Evolutionary conservation across 2,888 invertebrate genomes (phyloP).

Genomic region (Heliconius sara): DNA sequence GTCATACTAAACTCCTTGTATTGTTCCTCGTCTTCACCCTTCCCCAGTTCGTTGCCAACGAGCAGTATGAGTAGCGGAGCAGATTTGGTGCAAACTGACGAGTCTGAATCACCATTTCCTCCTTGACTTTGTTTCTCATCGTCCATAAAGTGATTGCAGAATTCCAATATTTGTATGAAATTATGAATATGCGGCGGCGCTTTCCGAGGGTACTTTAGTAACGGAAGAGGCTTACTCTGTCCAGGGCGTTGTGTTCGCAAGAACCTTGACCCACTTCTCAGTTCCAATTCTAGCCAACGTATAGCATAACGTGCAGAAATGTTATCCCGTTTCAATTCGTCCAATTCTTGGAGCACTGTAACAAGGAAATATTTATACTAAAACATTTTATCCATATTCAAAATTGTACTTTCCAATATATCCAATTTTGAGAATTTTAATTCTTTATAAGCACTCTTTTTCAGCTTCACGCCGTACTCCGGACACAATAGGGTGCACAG

Average conservation of each 20-base stretch:
- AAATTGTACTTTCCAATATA: neutral
- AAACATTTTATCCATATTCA: neutral
- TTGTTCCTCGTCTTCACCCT: constrained; percentile 72
- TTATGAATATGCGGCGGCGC: constrained; percentile 83
- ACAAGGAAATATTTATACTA: constrained; percentile 45
- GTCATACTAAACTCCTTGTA: constrained; percentile 88
- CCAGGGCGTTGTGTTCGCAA: constrained; percentile 93
- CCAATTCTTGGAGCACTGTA: constrained; percentile 93
- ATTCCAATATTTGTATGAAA: constrained; percentile 92
- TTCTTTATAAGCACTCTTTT: neutral
- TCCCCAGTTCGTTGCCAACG: constrained; percentile 84
- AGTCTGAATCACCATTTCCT: constrained; percentile 71
- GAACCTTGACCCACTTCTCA: constrained; percentile 93
- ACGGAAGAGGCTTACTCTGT: constrained; percentile 88
- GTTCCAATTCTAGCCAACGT: constrained; percentile 95
- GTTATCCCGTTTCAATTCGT: constrained; percentile 93
- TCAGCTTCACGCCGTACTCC: neutral
- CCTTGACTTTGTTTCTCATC: constrained; percentile 69
- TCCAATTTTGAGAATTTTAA: neutral
- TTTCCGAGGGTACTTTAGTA: constrained; percentile 79
- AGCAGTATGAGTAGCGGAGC: constrained; percentile 89
- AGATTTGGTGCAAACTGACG: constrained; percentile 65
- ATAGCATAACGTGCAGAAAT: constrained; percentile 95
- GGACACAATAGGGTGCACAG: no score
- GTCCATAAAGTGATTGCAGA: constrained; percentile 89